Conservation (phyloP, 2,797 vertebrate genomes). For the Vespertilio murinus region DNA sequence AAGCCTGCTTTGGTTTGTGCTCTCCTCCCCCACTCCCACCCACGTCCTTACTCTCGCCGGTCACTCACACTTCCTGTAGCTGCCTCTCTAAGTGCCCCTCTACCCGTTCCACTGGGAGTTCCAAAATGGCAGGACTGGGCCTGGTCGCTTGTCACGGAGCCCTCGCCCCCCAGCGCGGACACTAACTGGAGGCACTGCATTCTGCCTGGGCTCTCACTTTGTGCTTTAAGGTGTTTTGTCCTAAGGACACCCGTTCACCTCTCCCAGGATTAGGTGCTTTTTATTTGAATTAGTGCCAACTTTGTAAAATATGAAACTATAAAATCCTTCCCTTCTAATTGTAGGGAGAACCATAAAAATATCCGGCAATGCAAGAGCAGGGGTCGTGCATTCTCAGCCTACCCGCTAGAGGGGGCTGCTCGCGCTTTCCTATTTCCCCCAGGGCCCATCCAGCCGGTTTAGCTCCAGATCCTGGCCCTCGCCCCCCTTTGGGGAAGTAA, state of each 20-base stretch:
- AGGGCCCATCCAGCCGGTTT: not conserved
- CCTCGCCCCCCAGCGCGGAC: not conserved
- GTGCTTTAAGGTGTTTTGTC: not conserved
- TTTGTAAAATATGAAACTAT: not conserved
- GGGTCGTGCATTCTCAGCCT: not conserved
- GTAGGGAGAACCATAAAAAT: not conserved
- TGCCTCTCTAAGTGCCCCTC: not conserved
- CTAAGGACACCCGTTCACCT: not conserved
- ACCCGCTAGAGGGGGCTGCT: not conserved
- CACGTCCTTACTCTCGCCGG: not conserved
- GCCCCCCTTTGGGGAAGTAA: slow-evolving; percentile 1
- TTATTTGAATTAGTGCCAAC: not conserved
- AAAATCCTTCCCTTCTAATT: slow-evolving; percentile 9
- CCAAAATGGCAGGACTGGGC: not conserved
- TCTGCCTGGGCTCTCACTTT: not conserved
- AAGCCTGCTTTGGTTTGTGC: not conserved
- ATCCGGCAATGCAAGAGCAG: not conserved
- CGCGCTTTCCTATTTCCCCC: not conserved
- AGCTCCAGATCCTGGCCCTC: not conserved
- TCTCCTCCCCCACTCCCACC: fast-evolving
- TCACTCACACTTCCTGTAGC: not conserved
- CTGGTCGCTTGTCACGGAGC: not conserved
- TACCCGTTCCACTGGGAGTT: not conserved
- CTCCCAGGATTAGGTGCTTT: not conserved
- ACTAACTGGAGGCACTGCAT: not conserved